Conservation (phyloP, 2,113 vertebrate species). For the Eubucco bourcierii region DNA sequence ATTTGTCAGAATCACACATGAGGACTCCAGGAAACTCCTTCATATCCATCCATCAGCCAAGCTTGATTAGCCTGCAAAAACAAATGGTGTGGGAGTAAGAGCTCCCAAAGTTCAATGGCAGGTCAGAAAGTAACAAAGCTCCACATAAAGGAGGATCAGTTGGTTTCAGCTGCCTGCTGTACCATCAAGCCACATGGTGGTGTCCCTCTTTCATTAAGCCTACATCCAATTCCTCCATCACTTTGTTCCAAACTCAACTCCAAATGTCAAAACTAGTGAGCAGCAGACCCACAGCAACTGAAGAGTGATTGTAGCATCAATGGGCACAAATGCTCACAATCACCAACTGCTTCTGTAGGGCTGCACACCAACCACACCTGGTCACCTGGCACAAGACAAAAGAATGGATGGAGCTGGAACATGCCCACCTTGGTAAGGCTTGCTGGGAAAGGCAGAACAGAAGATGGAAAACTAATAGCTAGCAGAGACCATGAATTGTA, state of each 20-base stretch:
- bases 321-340: background rate
- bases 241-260: background rate
- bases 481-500: background rate
- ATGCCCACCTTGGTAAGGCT: background rate
- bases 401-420: background rate
- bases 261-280: background rate
- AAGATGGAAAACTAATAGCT: background rate
- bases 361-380: background rate
- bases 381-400: background rate
- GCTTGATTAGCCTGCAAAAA: background rate
- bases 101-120: conserved; percentile 22
- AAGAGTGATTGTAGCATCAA: background rate
- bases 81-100: background rate
- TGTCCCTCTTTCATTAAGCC: background rate
- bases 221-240: background rate
- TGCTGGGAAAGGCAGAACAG: background rate
- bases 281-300: background rate
- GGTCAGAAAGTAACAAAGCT: conserved; percentile 39
- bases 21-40: conserved; percentile 19
- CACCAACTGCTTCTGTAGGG: background rate
- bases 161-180: background rate
- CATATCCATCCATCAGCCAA: conserved; percentile 2
- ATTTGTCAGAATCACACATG: conserved; percentile 42
- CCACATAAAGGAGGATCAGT: background rate
- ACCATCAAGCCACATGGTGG: background rate